Percentiles rank a stretch among this genome's conserved stretches.
Evolutionary conservation across 2,797 vertebrate species (phyloP).

Genomic region (Euphonia xanthogaster): DNA sequence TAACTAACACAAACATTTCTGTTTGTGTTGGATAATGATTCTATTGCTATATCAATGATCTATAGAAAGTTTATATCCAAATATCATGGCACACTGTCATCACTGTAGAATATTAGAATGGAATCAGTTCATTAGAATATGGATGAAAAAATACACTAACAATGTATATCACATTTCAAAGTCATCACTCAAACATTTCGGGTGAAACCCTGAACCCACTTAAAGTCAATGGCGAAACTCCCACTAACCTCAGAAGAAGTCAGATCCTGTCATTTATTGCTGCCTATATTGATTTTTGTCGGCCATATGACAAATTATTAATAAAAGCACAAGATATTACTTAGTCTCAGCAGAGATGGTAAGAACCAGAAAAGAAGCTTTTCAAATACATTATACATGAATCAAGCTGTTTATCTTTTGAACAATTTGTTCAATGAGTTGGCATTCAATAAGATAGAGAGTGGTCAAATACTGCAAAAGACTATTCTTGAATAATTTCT

Average conservation of each 20-base stretch:
- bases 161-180: background rate
- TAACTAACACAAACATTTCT: background rate
- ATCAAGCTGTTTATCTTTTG: slow-evolving; percentile 43
- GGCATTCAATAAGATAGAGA: slow-evolving; percentile 40
- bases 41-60: background rate
- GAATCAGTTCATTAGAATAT: background rate
- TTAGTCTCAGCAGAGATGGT: background rate
- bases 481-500: slow-evolving; percentile 52
- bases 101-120: background rate
- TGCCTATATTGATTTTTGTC: background rate
- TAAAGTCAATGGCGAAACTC: background rate
- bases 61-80: background rate
- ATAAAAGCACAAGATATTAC: slow-evolving; percentile 21
- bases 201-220: background rate
- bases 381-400: slow-evolving; percentile 57
- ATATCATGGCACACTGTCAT: background rate
- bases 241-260: background rate
- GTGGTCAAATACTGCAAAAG: slow-evolving; percentile 38
- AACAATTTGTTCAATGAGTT: slow-evolving; percentile 49
- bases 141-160: background rate
- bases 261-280: background rate
- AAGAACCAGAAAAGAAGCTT: slow-evolving; percentile 38
- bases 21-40: background rate
- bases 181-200: background rate
- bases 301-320: slow-evolving; percentile 12